A percentile compares a stretch with the other conserved stretches of the same genome.
Conservation (phyloP, 2,888 invertebrate species). For the Gortyna flavago region DNA sequence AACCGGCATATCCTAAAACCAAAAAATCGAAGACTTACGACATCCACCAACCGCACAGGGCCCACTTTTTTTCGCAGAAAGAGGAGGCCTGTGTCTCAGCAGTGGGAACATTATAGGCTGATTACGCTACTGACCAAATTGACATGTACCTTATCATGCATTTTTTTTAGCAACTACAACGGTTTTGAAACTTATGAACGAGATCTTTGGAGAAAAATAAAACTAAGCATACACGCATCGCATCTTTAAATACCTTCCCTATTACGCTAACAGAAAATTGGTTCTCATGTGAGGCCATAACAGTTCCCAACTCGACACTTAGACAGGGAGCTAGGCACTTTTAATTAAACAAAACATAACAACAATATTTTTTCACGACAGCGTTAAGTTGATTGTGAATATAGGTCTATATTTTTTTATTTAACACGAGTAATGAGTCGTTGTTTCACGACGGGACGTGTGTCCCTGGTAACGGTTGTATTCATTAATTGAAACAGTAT, state of each 20-base stretch:
- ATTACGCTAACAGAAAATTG: constrained; percentile 22
- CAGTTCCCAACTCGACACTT: constrained; percentile 26
- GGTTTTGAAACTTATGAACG: not conserved
- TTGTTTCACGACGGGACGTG: constrained; percentile 23
- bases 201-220: not conserved
- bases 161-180: not conserved
- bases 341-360: constrained; percentile 47
- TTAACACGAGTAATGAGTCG: constrained; percentile 46
- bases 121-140: not conserved
- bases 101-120: not conserved
- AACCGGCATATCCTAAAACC: too few relatives aligned
- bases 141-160: not conserved
- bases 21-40: too few relatives aligned
- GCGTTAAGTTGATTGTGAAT: constrained; percentile 45
- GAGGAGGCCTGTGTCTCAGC: not conserved
- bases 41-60: too few relatives aligned
- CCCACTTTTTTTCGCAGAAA: too few relatives aligned
- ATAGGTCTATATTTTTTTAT: constrained; percentile 21
- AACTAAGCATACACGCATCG: not conserved
- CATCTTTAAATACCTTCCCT: not conserved
- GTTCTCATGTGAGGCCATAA: constrained; percentile 33
- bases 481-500: constrained; percentile 65
- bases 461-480: constrained; percentile 39
- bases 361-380: constrained; percentile 47
- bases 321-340: constrained; percentile 46